These are phyloP conservation scores for Horisme vitalbata DNA, from an alignment of 2,888 invertebrate species.

Conservation along the genomic window DNA sequence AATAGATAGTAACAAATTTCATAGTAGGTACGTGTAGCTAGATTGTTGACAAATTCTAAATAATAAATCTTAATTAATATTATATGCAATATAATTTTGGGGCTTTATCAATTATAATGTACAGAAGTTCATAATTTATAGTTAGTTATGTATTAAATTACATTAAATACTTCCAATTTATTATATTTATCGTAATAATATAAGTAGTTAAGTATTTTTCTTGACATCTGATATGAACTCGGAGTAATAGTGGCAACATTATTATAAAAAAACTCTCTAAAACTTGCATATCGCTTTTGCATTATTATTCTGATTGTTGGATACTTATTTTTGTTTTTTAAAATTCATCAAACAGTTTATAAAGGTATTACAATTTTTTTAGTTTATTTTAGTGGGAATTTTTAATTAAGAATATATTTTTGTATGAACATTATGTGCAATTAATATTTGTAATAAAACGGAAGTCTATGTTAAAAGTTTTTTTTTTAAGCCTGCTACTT, in stretches of 20 bases:
- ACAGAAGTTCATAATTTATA: slow-evolving; percentile 29
- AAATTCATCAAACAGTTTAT: slow-evolving; percentile 9
- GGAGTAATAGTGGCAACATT: background rate
- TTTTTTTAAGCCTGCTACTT: no score
- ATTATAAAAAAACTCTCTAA: background rate
- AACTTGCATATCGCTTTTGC: background rate
- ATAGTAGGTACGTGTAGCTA: no score
- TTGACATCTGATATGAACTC: slow-evolving; percentile 64
- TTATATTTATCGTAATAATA: slow-evolving; percentile 15
- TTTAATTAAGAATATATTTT: slow-evolving; percentile 81
- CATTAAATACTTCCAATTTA: slow-evolving; percentile 23
- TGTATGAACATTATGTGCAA: slow-evolving; percentile 80
- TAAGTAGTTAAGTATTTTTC: slow-evolving; percentile 34
- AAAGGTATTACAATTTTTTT: slow-evolving; percentile 62
- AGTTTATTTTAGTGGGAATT: slow-evolving; percentile 75
- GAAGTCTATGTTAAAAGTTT: slow-evolving; percentile 62
- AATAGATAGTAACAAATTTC: slow-evolving; percentile 22
- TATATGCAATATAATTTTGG: slow-evolving; percentile 34
- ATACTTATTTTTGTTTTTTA: slow-evolving; percentile 9
- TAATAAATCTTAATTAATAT: slow-evolving; percentile 23
- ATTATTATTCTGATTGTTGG: slow-evolving; percentile 12
- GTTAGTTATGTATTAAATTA: slow-evolving; percentile 39
- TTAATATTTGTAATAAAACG: slow-evolving; percentile 80
- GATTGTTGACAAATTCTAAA: slow-evolving; percentile 51
- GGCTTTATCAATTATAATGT: slow-evolving; percentile 43